Base-by-base conservation (phyloP, 2,888 invertebrate species). In the Cephus pulcher region DNA sequence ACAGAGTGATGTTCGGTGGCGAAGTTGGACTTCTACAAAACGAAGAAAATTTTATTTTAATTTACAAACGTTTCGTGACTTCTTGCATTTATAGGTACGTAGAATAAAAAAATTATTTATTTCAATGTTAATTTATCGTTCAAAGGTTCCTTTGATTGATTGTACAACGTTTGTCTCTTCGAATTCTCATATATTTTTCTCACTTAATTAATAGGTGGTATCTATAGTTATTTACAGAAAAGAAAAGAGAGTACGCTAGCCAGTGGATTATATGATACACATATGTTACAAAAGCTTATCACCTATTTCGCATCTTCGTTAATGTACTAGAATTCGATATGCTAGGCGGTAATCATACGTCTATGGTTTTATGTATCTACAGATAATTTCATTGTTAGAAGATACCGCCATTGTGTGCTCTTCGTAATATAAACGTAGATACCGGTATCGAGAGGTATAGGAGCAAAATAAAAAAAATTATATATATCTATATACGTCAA, bases 401-500 rank as follows among this genome's bases (percentile, higher is more conserved):
- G 71, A 71, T 71, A 34, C 32, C 71, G 71, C 23, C 71, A 34
- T 71, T n/a, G 30, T 34, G 15, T 71, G 71, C n/a, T 71, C 71
- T 71, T 71, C 23, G 32, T 12, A 71, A 71, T 71, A 71, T 71
- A 23, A 71, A 30, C 32, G 34, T 56, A 23, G 23, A 56, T 56
- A 56, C 56, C 56, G 56, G 56, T 56, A 71, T 73, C 73, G 75
- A 80, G 79, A 80, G 80, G 70, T 74, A 74, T 78, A 71, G 70
- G 79, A 68, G 1, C 6, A 23, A 56, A 56, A 56, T 23, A 23
- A 23, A 56, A 40, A 37, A 34, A 73, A 34, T 34, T 23, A 12
- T 74, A 34, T 37, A 33, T 15, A 40, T 34, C 73, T 12, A 35
- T 35, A 30, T 34, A 30, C 12, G 23, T 34, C 37, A 32, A 69